phyloP scores from a whole-genome alignment of 2,113 vertebrate species.

The Labeo rohita region DNA sequence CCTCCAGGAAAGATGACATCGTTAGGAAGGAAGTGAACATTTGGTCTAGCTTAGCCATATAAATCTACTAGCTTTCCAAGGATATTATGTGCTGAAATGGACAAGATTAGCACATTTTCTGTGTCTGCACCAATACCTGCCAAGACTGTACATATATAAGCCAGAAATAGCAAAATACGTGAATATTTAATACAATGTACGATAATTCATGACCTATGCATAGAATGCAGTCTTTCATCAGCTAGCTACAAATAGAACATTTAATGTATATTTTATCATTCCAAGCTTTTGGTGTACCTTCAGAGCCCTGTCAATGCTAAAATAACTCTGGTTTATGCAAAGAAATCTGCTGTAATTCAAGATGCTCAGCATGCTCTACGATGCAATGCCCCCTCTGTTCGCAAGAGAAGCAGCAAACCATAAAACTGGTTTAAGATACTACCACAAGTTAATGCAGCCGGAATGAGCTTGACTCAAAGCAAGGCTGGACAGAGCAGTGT shows the following conservation, averaged over 20 bases:
- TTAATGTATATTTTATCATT: neutral
- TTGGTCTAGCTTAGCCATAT: neutral
- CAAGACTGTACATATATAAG: constrained; percentile 52
- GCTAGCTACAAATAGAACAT: neutral
- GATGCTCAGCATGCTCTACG: neutral
- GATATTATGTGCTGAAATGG: neutral
- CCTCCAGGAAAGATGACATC: neutral
- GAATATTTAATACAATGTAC: constrained; percentile 61
- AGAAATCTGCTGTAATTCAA: constrained; percentile 6
- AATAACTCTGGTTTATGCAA: neutral
- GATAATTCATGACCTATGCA: constrained; percentile 19
- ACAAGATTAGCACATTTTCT: constrained; percentile 68
- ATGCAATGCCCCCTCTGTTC: constrained; percentile 46
- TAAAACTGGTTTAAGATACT: constrained; percentile 19
- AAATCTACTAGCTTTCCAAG: neutral
- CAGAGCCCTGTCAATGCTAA: constrained; percentile 4
- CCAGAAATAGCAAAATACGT: constrained; percentile 53
- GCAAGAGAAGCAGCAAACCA: constrained; percentile 57
- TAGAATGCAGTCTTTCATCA: neutral
- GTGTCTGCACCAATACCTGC: constrained; percentile 61
- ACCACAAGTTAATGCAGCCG: constrained; percentile 33
- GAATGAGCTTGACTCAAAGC: neutral
- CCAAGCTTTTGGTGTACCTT: constrained; percentile 11
- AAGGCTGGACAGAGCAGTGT: neutral
- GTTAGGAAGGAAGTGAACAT: constrained; percentile 11